Evolutionary conservation across 35 echinoderm and acorn worm species (phyloP), one percentile per base, ranked within the genome.

Genomic region (Eucidaris tribuloides): DNA sequence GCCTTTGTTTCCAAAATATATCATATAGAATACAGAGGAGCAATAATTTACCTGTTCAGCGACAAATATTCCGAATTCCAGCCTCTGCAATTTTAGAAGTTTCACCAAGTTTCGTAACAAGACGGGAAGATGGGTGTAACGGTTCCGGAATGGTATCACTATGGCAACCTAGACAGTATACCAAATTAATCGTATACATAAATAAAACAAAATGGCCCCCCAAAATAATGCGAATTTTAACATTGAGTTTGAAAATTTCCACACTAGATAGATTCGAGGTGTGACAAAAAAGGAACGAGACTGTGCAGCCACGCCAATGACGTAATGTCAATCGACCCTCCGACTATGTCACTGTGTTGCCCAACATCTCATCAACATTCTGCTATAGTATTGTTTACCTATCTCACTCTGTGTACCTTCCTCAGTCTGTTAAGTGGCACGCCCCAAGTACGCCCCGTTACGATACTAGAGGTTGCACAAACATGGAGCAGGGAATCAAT

Each of bases 61-160:
- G 1, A 74, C 68, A 20, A 74, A 74, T 41, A 74, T 74, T 36
- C 68, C 5, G 25, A 74, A 74, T 32, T 74, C 68, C n/a, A 74
- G 68, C 6, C 9, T 42, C 37, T 74, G 68, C 37, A 74, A 22
- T 25, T 74, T 74, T 2, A 74, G 68, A 22, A 74, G 68, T 14
- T 33, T 33, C 44, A 74, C 20, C 11, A 74, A 40, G 68, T 74
- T 74, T 41, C 68, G 68, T 43, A 74, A 35, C n/a, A 74, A 44
- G 11, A 74, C 36, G 2, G 66, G 43, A 20, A 72, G 35, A 72
- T 72, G 66, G 1, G 24, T 23, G 38, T 72, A 39, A 6, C 66
- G 66, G 23, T 43, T 72, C 20, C 66, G 36, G 66, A 72, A 72
- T 35, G 66, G 66, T n/a, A 72, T 72, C 0, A 72, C 66, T 7